A percentile compares a stretch with the other conserved stretches of the same genome.
These are phyloP conservation scores for Boulengeromyrus knoepffleri DNA, from an alignment of 2,113 vertebrate genomes.

Conservation along the genomic window DNA sequence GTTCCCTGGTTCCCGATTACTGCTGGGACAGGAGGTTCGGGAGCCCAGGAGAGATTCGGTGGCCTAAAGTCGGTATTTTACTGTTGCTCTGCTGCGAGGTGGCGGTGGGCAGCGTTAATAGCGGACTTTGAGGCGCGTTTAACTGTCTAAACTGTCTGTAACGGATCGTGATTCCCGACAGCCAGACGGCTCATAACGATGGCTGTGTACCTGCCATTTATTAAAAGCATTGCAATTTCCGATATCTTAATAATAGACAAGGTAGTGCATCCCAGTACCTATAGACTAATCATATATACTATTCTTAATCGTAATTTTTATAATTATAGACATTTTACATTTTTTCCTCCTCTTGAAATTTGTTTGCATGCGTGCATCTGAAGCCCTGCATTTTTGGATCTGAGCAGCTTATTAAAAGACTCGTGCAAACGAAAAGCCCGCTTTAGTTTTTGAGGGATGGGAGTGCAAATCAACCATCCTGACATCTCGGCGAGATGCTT, in stretches of 20 bases:
- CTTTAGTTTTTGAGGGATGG: neutral
- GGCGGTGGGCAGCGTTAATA: neutral
- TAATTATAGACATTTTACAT: neutral
- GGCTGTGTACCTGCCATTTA: neutral
- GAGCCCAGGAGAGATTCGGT: neutral
- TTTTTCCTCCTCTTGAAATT: neutral
- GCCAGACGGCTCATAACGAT: neutral
- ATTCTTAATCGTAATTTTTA: neutral
- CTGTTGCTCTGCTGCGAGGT: neutral
- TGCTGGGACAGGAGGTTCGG: neutral
- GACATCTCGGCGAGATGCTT: neutral
- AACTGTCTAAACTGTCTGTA: neutral
- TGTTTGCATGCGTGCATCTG: neutral
- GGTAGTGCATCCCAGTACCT: neutral
- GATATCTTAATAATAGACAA: neutral
- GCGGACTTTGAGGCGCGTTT: neutral
- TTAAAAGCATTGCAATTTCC: neutral
- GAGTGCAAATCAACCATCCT: neutral
- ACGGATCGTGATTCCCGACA: neutral
- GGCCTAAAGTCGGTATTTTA: neutral
- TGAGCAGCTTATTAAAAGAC: neutral
- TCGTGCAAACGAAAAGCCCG: neutral
- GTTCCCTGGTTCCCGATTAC: conserved; percentile 14
- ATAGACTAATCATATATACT: neutral
- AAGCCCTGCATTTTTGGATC: neutral